Base-by-base conservation (phyloP, 53 echinoderm and acorn worm species). In the Astropecten irregularis region DNA sequence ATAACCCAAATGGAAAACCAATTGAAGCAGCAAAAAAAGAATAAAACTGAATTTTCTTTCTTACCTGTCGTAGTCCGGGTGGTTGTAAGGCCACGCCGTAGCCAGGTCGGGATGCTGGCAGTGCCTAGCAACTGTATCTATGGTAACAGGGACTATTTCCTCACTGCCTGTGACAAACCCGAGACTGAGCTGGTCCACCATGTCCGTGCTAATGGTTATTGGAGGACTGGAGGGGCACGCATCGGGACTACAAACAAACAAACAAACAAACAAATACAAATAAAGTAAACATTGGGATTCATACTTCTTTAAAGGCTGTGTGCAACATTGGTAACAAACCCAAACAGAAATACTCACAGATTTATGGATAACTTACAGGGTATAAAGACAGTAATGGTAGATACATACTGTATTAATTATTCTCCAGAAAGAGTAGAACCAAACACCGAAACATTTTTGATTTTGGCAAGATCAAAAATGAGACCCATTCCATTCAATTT, bases 51-150 rank as follows among this genome's bases (percentile, higher is more conserved):
- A 1, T 27, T 71, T 18, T 61, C 15, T 15, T 23, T 56, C 42
- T 66, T 67, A 92, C 92, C 92, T 85, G 29, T 49, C 68, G 65
- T 89, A 89, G 53, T 92, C 92, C 9, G 82, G 59, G 29, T 88
- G 85, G 63, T 86, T 94, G 66, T 91, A 94, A 1, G 94, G 94
- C 94, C 94, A 94, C 16, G 74, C 68, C 13, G 27, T 53, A 20
- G 39, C 50, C 42, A 94, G 47, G 54, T 94, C 83, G 4, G 67
- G 77, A 3, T 18, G 49, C 70, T 85, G 85, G 32, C 84, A 84
- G 0, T 76, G 72, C 53, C 40, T 53, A 37, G 57, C 40, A 40
- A 84, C 28, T 1, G 88, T 42, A 21, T 83, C 74, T 32, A 91
- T 73, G 81, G 84, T 81, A 51, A 91, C 77, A 0, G 79, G 62